phyloP scores from a whole-genome alignment of 64 coral and sea anemone genomes.

The Montipora capricornis region DNA sequence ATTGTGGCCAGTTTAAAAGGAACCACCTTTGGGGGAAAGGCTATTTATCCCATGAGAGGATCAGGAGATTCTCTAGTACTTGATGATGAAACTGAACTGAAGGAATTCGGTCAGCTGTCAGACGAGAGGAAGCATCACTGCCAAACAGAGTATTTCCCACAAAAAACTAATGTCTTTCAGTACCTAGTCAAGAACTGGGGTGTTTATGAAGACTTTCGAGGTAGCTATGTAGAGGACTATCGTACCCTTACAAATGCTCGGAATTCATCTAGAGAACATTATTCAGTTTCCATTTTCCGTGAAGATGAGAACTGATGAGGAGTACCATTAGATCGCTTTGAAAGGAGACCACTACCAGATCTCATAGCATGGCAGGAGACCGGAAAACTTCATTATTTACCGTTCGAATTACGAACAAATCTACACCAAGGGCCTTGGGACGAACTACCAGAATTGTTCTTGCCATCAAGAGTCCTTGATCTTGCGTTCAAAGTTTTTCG shows the following conservation, averaged over 20 bases:
- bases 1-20: neutral
- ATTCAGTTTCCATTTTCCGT: no score
- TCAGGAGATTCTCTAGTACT: neutral
- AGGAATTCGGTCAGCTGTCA: neutral
- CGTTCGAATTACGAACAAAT: neutral
- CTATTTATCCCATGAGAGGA: neutral
- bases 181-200: slow-evolving; percentile 20
- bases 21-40: neutral
- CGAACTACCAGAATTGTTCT: slow-evolving; percentile 16
- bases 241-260: neutral
- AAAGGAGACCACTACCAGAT: slow-evolving; percentile 32
- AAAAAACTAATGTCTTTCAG: slow-evolving; percentile 17
- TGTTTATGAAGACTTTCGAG: neutral
- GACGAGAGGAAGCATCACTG: slow-evolving; percentile 3
- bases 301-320: neutral
- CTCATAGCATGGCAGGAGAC: neutral
- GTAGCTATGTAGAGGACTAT: slow-evolving; percentile 31
- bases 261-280: no score
- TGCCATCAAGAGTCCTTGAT: slow-evolving; percentile 55
- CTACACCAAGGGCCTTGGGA: slow-evolving; percentile 40
- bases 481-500: slow-evolving; percentile 26
- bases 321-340: neutral
- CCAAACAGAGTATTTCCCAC: neutral
- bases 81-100: neutral
- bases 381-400: slow-evolving; percentile 27